Evolutionary conservation across 1,140 invertebrate species (phyloP).

Genomic region (Drosophila equinoxialis): DNA sequence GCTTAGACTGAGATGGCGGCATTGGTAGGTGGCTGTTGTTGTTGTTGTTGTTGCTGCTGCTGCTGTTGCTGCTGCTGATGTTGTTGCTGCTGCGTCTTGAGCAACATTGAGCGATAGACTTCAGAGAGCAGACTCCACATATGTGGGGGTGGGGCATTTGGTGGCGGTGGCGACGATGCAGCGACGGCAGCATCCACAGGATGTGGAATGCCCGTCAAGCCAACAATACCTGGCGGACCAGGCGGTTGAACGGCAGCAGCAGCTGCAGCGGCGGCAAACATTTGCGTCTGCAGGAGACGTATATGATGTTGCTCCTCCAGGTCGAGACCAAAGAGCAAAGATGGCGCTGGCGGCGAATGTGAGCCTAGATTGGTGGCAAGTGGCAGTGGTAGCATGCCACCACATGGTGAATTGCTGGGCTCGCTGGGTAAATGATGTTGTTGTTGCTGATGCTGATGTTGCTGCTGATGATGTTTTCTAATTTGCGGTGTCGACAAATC

Average conservation of each 20-base stretch:
- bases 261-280: conserved; percentile 77
- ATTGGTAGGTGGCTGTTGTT: conserved; percentile 56
- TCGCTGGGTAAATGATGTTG: conserved; percentile 5
- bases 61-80: conserved; percentile 29
- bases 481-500: conserved; percentile 42
- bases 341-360: conserved; percentile 25
- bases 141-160: conserved; percentile 64
- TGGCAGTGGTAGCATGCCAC: background rate
- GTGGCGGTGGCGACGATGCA: conserved; percentile 26
- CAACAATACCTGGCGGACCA: background rate
- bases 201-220: background rate
- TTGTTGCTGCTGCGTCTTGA: conserved; percentile 53
- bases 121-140: conserved; percentile 80
- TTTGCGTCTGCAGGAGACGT: conserved; percentile 72
- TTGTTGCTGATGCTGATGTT: background rate
- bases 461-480: conserved; percentile 15
- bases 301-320: conserved; percentile 68
- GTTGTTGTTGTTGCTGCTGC: conserved; percentile 29
- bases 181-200: conserved; percentile 13
- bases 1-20: conserved; percentile 73
- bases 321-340: conserved; percentile 36
- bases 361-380: background rate
- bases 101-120: conserved; percentile 77
- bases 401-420: background rate
- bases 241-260: conserved; percentile 48